These are phyloP conservation scores for Drosophila picticornis DNA, from an alignment of 2,888 invertebrate species.

Conservation along the genomic window DNA sequence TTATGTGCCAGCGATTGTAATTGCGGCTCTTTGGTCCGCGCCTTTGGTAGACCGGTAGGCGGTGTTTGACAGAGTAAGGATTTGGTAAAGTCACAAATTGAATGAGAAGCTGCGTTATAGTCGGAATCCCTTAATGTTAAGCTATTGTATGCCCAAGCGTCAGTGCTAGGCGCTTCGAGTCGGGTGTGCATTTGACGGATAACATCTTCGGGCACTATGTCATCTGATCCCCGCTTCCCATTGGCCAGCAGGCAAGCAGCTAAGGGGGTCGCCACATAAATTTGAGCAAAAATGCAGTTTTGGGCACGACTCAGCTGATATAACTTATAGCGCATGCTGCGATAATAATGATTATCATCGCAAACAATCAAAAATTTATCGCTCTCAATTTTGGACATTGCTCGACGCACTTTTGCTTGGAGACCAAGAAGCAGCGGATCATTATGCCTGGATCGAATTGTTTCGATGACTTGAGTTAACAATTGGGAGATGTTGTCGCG, in stretches of 20 bases:
- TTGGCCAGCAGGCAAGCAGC: slow-evolving; percentile 64
- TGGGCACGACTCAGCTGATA: slow-evolving; percentile 71
- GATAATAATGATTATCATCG: slow-evolving; percentile 84
- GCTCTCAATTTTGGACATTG: background rate
- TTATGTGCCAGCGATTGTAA: slow-evolving; percentile 54
- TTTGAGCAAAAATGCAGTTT: slow-evolving; percentile 71
- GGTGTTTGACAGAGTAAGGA: slow-evolving; percentile 13
- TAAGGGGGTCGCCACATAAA: slow-evolving; percentile 64
- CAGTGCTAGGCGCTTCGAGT: slow-evolving; percentile 63
- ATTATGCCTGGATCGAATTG: slow-evolving; percentile 20
- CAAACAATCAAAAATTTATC: slow-evolving; percentile 73
- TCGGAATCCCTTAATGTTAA: slow-evolving; percentile 35
- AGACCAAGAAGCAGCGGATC: background rate
- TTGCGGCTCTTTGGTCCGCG: slow-evolving; percentile 18
- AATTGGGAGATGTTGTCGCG: slow-evolving; percentile 57
- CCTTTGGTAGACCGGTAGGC: background rate
- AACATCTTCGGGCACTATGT: slow-evolving; percentile 61
- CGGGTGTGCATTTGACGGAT: slow-evolving; percentile 73
- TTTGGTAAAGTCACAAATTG: slow-evolving; percentile 33
- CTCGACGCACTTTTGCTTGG: slow-evolving; percentile 7
- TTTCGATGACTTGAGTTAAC: slow-evolving; percentile 51
- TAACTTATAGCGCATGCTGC: slow-evolving; percentile 83
- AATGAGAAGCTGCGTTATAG: background rate
- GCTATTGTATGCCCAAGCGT: slow-evolving; percentile 69
- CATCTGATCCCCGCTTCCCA: slow-evolving; percentile 38